Percentiles rank a stretch among this genome's conserved stretches.
Evolutionary conservation across 30 jellyfish, hydroid and myxozoan genomes (phyloP).

Genomic region (Aurelia aurita): DNA sequence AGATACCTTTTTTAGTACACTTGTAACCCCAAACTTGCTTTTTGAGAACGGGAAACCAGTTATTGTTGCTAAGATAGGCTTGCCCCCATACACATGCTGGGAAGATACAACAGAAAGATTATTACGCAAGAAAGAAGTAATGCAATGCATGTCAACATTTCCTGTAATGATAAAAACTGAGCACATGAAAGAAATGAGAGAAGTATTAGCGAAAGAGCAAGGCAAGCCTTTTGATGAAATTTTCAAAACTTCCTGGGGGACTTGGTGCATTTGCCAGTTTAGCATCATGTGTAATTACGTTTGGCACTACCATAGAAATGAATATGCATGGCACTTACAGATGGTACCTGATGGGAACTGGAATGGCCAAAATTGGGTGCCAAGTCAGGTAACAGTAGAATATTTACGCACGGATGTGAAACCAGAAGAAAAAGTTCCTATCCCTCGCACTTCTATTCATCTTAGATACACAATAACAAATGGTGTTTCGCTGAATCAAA

Average conservation of each 20-base stretch:
- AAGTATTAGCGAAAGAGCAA: slow-evolving; percentile 28
- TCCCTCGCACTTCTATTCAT: slow-evolving; percentile 59
- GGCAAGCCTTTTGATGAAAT: slow-evolving; percentile 57
- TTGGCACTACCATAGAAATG: slow-evolving; percentile 68
- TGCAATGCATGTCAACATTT: slow-evolving; percentile 74
- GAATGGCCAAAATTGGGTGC: slow-evolving; percentile 33
- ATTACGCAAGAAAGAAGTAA: slow-evolving; percentile 52
- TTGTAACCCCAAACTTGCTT: slow-evolving; percentile 61
- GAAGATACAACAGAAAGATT: slow-evolving; percentile 36
- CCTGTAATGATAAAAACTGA: slow-evolving; percentile 66
- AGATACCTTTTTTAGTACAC: slow-evolving; percentile 61
- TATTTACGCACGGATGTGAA: slow-evolving; percentile 35
- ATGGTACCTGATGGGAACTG: slow-evolving; percentile 56
- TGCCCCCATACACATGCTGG: slow-evolving; percentile 55
- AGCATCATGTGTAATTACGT: slow-evolving; percentile 72
- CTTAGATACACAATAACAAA: slow-evolving; percentile 30
- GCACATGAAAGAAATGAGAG: slow-evolving; percentile 60
- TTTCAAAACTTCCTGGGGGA: slow-evolving; percentile 27
- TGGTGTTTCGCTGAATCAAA: slow-evolving; percentile 29
- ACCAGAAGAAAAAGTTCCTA: slow-evolving; percentile 20
- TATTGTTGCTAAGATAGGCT: slow-evolving; percentile 52
- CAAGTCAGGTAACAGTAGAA: slow-evolving; percentile 36
- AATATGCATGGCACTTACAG: slow-evolving; percentile 73
- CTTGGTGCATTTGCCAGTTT: slow-evolving; percentile 58
- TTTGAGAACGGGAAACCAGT: slow-evolving; percentile 68